Base-by-base conservation (phyloP, 2,797 vertebrate species). In the Eupleurogrammus muticus region DNA sequence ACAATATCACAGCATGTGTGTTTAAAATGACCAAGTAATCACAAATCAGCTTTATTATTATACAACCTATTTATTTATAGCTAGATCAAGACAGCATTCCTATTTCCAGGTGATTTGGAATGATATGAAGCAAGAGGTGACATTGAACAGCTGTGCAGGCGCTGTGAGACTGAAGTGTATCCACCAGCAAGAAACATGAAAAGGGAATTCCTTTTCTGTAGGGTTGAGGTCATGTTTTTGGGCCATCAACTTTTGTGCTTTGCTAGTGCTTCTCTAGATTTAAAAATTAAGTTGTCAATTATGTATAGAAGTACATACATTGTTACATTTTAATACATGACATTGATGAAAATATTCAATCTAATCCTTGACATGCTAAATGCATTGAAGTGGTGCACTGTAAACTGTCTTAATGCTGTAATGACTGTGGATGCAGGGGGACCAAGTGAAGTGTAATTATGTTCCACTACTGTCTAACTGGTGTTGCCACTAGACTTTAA, bases 381-480 rank as follows among this genome's bases (percentile, higher is more conserved):
- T 52, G 28, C 20, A 42, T 9, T 49, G 23, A 66, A 20, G 3
- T 69, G 49, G 38, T 54, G 46, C 49, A 36, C 51, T n/a, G 56
- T 69, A 73, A 75, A 67, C 23, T 55, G 49, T 70, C 58, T 60
- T 48, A 42, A 47, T 14, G 4, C 36, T 38, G 36, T 36, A 36
- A 36, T 28, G 28, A 28, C 28, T 28, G 28, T 28, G 24, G 71
- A 66, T 79, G 59, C 50, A 59, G 75, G 57, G 51, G 64, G 55
- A 82, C 71, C 53, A 47, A 82, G 49, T 58, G 69, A 89, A 79
- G 83, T 84, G 73, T 89, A 88, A 88, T 90, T 88, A 91, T 60
- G 66, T 83, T 55, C 77, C 60, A 40, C 56, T 83, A 68, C 78
- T 77, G 59, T 82, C 73, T 77, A 38, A 77, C 77, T 84, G 51